Evolutionary conservation across 2,797 vertebrate species (phyloP).

Genomic region (Diglossa cyanea): DNA sequence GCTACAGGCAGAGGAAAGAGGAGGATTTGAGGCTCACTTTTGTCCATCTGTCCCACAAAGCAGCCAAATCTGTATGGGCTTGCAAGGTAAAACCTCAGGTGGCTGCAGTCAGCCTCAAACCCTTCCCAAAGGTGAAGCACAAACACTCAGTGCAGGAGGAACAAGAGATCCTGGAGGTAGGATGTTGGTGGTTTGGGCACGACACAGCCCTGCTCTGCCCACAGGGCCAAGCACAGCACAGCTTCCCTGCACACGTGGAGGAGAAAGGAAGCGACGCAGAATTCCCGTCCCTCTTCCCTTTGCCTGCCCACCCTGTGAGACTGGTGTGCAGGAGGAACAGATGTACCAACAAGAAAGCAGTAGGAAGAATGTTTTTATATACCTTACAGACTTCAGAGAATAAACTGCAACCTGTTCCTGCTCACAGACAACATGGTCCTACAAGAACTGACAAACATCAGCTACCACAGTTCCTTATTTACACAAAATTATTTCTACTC

Average conservation of each 20-base stretch:
- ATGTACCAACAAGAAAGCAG: not conserved
- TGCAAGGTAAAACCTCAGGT: not conserved
- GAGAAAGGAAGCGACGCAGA: fast-evolving
- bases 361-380: not conserved
- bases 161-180: not conserved
- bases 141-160: not conserved
- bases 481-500: not conserved
- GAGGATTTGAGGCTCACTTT: not conserved
- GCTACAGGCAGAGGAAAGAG: not conserved
- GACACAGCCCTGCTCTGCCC: not conserved
- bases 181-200: not conserved
- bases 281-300: not conserved
- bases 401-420: not conserved
- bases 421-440: not conserved
- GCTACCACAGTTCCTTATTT: not conserved
- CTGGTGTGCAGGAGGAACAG: not conserved
- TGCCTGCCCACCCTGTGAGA: not conserved
- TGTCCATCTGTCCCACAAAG: not conserved
- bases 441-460: not conserved
- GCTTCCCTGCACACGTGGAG: fast-evolving
- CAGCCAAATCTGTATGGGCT: fast-evolving
- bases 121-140: not conserved
- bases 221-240: fast-evolving
- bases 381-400: not conserved
- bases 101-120: not conserved